Evolutionary conservation across 2,797 vertebrate species (phyloP).

Genomic region (Adrianichthys oophorus): DNA sequence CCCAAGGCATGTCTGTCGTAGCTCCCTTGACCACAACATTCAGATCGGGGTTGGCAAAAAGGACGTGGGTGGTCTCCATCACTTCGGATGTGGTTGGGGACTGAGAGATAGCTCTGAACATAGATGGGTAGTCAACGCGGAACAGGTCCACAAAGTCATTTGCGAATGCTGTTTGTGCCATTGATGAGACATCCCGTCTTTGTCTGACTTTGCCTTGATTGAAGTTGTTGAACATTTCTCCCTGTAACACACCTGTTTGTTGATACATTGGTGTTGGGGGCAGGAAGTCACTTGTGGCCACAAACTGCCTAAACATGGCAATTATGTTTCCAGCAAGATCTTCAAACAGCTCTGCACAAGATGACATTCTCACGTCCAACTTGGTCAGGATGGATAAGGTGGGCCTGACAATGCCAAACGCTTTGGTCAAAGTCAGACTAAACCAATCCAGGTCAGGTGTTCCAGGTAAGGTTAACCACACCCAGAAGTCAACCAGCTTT

Average conservation of each 20-base stretch:
- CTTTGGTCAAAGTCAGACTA: conserved; percentile 52
- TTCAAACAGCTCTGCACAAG: conserved; percentile 35
- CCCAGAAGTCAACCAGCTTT: conserved; percentile 45
- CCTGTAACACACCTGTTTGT: conserved; percentile 1
- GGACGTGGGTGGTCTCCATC: conserved; percentile 67
- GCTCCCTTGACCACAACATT: conserved; percentile 66
- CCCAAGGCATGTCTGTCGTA: conserved; percentile 43
- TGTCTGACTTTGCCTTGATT: conserved; percentile 7
- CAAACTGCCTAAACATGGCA: conserved; percentile 56
- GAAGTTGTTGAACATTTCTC: conserved; percentile 4
- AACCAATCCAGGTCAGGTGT: conserved; percentile 59
- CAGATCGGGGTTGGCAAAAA: conserved; percentile 75
- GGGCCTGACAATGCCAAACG: conserved; percentile 46
- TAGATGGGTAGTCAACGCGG: conserved; percentile 63
- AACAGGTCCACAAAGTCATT: conserved; percentile 75
- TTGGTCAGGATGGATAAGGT: conserved; percentile 38
- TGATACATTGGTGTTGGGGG: conserved; percentile 24
- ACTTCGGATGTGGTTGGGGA: conserved; percentile 58
- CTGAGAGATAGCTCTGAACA: conserved; percentile 57
- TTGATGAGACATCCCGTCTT: conserved; percentile 30
- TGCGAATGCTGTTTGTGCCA: conserved; percentile 44
- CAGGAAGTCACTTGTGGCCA: conserved; percentile 29
- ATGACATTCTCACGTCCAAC: conserved; percentile 23
- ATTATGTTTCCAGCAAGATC: conserved; percentile 56
- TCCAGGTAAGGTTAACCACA: conserved; percentile 59